Conservation (phyloP, 2,797 vertebrate species). For the Spinus pinus region DNA sequence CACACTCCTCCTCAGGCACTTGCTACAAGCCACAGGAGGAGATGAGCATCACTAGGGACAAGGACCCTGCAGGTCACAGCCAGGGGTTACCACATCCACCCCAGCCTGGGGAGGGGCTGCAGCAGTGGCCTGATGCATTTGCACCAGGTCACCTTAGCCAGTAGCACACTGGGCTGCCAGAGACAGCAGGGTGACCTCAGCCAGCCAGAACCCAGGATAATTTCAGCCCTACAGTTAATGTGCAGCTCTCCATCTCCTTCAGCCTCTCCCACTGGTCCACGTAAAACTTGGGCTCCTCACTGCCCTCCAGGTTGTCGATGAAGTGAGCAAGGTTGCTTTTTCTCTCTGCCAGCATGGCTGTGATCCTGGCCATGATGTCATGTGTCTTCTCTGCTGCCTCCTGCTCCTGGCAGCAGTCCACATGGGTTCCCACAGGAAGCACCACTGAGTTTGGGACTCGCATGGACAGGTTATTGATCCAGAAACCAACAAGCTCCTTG, state of each 20-base stretch:
- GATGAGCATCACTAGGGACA: neutral
- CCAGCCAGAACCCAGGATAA: neutral
- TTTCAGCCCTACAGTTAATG: conserved; percentile 50
- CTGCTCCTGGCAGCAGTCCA: conserved; percentile 68
- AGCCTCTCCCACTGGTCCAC: conserved; percentile 73
- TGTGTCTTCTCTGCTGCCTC: conserved; percentile 71
- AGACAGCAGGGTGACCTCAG: neutral
- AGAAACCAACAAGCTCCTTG: conserved; percentile 76
- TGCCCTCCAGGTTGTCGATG: conserved; percentile 67
- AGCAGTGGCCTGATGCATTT: neutral
- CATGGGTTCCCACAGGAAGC: conserved; percentile 77
- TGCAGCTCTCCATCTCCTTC: conserved; percentile 67
- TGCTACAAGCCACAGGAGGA: neutral
- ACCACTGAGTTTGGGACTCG: conserved; percentile 77
- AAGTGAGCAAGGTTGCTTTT: conserved; percentile 63
- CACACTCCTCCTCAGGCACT: neutral
- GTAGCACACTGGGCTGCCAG: neutral
- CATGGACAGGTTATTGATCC: conserved; percentile 79
- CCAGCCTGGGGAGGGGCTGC: neutral
- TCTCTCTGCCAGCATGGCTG: conserved; percentile 62
- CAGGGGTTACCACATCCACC: neutral
- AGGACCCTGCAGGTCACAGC: neutral
- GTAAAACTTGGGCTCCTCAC: conserved; percentile 51
- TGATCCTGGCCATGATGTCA: conserved; percentile 68
- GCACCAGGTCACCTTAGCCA: neutral